Conservation (phyloP, 2,888 invertebrate genomes). For the Andrena bucephala region DNA sequence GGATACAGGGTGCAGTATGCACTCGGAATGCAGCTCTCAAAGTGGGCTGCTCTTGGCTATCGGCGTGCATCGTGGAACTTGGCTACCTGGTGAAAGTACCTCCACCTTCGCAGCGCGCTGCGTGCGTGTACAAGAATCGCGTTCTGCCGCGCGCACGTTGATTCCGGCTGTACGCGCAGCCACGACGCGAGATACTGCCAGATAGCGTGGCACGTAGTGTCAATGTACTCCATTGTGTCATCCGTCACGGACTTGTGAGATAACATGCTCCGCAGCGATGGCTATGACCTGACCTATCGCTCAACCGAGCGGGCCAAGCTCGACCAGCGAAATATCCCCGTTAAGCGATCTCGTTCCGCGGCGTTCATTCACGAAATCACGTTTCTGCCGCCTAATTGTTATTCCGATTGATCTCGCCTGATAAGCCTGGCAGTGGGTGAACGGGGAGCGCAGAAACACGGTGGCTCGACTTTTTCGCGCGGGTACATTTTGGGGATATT, state of each 20-base stretch:
- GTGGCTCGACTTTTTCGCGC: neutral
- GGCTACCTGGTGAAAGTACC: constrained; percentile 75
- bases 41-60: constrained; percentile 74
- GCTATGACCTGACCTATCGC: constrained; percentile 55
- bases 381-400: constrained; percentile 19
- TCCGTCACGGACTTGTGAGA: constrained; percentile 75
- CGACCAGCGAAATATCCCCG: neutral
- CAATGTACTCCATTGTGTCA: constrained; percentile 80
- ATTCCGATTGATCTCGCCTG: constrained; percentile 32
- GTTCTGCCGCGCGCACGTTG: constrained; percentile 43
- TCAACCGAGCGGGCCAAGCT: neutral
- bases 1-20: constrained; percentile 66
- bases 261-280: constrained; percentile 70
- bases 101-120: constrained; percentile 67
- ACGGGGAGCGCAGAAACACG: constrained; percentile 4
- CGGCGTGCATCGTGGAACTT: constrained; percentile 71
- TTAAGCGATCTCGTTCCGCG: neutral
- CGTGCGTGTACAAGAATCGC: constrained; percentile 59
- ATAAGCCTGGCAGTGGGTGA: constrained; percentile 22
- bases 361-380: constrained; percentile 1
- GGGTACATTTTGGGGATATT: neutral
- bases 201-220: constrained; percentile 76
- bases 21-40: constrained; percentile 71
- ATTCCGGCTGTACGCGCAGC: constrained; percentile 33
- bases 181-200: constrained; percentile 71